Evolutionary conservation across 2,888 invertebrate species (phyloP), one percentile per base, ranked within the genome.

Genomic region (Pycnomerus fuliginosus): DNA sequence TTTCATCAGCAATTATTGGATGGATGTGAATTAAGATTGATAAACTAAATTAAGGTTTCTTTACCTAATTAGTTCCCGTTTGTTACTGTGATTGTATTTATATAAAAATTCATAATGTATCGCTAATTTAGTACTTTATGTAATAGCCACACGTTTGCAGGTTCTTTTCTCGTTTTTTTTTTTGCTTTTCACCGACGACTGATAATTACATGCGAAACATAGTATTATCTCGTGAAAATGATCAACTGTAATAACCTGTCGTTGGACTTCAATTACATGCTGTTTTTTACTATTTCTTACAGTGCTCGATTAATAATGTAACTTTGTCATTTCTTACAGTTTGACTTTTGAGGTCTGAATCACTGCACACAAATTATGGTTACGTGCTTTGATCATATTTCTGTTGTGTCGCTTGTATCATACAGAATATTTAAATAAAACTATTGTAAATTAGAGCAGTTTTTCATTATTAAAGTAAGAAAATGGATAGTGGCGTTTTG

Each of bases 381-480:
- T 67, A 61, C 61, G 63, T 69, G 68, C 67, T 68, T 68, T 64
- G 56, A 65, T 64, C 63, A 67, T 65, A 61, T 59, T 66, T 70
- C 64, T 65, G 65, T 71, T 70, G 68, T 68, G 68, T 71, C 69
- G 71, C 71, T 70, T 71, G 71, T 71, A 71, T 67, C 63, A 68
- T 65, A 70, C 65, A 63, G 59, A 65, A 65, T 65, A 68, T 65
- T 70, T 68, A 62, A 70, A 70, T 70, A 69, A 68, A 70, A 62
- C 46, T 52, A 20, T 20, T n/a, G n/a, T n/a, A n/a, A n/a, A n/a
- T n/a, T n/a, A n/a, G n/a, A n/a, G n/a, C n/a, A n/a, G n/a, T n/a
- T n/a, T n/a, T n/a, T n/a, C n/a, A n/a, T n/a, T n/a, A n/a, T n/a
- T n/a, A n/a, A n/a, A n/a, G n/a, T n/a, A n/a, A n/a, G n/a, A n/a